These are phyloP conservation scores for Drosophila saltans DNA, from an alignment of 1,140 invertebrate species.

Conservation along the genomic window DNA sequence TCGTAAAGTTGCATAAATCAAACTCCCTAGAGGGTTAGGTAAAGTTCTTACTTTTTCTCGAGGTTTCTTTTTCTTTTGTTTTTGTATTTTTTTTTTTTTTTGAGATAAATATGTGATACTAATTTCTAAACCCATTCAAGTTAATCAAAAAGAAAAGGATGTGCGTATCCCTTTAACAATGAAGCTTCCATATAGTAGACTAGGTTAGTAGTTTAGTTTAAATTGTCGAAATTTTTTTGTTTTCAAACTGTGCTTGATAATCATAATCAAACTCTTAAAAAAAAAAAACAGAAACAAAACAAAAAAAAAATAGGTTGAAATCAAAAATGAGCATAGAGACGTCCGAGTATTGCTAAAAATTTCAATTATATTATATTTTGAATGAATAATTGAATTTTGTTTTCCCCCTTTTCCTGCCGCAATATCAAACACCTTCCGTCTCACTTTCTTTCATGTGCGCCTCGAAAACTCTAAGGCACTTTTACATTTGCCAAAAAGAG, in stretches of 20 bases:
- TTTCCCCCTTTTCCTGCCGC: not conserved
- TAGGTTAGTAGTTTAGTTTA: not conserved
- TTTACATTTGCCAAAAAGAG: too few species aligned
- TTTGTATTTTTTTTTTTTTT: not conserved
- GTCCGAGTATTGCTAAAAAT: not conserved
- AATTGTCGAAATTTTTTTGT: not conserved
- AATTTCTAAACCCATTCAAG: constrained; percentile 1
- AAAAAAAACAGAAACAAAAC: too few species aligned
- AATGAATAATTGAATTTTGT: not conserved
- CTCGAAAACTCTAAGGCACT: not conserved
- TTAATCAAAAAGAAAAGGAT: not conserved
- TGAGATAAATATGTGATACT: constrained; percentile 7
- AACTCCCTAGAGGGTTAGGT: too few species aligned
- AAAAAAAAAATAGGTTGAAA: too few species aligned
- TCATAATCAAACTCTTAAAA: not conserved
- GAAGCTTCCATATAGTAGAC: constrained; percentile 4
- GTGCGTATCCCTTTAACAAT: not conserved
- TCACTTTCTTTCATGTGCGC: not conserved
- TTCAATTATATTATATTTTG: not conserved
- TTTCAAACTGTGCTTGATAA: not conserved
- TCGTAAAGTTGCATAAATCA: too few species aligned
- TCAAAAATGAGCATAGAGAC: not conserved
- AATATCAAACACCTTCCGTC: not conserved
- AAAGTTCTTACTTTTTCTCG: too few species aligned
- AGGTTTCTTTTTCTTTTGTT: too few species aligned